These are phyloP conservation scores for Guaruba guarouba DNA, from an alignment of 2,113 vertebrate genomes.

Conservation along the genomic window DNA sequence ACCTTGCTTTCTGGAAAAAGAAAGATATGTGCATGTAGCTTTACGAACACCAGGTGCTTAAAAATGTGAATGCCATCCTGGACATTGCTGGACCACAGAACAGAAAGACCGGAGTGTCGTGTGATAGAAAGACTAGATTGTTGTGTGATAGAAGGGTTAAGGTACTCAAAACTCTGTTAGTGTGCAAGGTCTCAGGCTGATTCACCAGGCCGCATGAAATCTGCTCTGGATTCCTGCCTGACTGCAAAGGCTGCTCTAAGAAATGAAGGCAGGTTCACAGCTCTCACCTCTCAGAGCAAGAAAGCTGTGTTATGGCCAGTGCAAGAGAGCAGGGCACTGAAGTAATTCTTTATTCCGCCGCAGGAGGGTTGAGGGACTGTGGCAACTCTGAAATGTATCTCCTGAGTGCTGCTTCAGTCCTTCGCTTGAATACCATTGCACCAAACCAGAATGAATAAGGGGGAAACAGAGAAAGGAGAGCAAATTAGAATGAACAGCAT, in stretches of 20 bases:
- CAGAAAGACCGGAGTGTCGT: background rate
- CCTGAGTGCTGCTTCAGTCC: background rate
- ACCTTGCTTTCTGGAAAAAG: rapidly evolving
- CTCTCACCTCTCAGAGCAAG: background rate
- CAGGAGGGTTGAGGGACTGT: background rate
- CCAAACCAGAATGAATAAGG: background rate
- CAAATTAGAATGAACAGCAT: background rate
- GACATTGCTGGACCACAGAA: background rate
- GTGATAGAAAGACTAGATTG: background rate
- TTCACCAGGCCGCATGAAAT: rapidly evolving
- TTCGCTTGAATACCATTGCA: background rate
- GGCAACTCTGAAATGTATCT: rapidly evolving
- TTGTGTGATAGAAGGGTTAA: background rate
- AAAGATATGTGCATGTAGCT: rapidly evolving
- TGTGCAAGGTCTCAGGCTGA: background rate
- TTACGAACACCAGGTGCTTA: background rate
- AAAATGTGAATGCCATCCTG: background rate
- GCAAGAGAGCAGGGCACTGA: background rate
- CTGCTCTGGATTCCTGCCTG: background rate
- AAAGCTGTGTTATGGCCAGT: rapidly evolving
- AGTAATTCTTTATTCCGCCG: background rate
- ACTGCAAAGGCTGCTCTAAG: background rate
- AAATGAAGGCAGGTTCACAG: rapidly evolving
- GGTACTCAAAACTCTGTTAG: background rate
- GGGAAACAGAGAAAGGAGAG: background rate